Evolutionary conservation across 2,113 vertebrate genomes (phyloP).

Genomic region (Zonotrichia leucophrys): DNA sequence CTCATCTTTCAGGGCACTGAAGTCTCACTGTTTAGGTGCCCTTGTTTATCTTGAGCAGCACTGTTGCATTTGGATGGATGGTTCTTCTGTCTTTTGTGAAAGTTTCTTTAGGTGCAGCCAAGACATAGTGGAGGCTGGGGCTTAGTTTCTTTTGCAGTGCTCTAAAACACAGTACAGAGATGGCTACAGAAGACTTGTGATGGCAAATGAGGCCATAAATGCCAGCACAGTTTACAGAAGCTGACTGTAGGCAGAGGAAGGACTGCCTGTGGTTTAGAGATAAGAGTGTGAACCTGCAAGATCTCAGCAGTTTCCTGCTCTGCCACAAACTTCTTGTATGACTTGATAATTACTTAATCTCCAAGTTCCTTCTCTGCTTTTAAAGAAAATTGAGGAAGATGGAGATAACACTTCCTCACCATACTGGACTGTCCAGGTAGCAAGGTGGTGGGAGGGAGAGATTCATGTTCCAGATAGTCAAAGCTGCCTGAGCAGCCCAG

Average conservation of each 20-base stretch:
- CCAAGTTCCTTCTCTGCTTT: constrained; percentile 4
- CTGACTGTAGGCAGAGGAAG: neutral
- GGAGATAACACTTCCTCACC: neutral
- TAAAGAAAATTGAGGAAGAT: constrained; percentile 19
- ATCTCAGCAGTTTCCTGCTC: constrained; percentile 30
- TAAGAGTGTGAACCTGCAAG: neutral
- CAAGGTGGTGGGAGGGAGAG: neutral
- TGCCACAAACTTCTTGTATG: constrained; percentile 7
- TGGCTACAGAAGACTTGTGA: neutral
- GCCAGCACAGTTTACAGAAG: neutral
- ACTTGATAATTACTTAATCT: constrained; percentile 12
- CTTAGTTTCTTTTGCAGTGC: neutral
- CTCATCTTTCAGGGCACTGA: neutral
- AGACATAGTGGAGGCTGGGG: neutral
- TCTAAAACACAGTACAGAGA: neutral
- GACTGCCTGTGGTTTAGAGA: neutral
- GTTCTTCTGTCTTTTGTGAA: neutral
- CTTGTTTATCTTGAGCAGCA: neutral
- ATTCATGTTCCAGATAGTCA: neutral
- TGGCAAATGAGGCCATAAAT: neutral
- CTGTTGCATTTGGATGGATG: neutral
- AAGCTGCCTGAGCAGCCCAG: neutral
- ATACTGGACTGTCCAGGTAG: neutral
- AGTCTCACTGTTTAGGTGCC: neutral
- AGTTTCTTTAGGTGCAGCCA: neutral